Base-by-base conservation (phyloP, 2,888 invertebrate species). In the Caenorhabditis imperialis region DNA sequence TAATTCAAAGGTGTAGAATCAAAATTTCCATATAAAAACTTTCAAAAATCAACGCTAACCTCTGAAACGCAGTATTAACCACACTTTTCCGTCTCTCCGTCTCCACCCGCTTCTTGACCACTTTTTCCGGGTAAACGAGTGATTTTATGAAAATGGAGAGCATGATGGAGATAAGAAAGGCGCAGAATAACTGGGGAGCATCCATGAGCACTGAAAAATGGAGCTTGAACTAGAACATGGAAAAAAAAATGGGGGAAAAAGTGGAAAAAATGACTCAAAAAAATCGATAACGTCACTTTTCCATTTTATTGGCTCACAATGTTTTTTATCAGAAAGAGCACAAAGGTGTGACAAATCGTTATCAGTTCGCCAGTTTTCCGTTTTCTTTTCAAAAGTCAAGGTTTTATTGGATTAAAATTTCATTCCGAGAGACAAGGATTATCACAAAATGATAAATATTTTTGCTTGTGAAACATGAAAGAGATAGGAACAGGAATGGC, bases 151-250 rank as follows among this genome's bases (percentile, higher is more conserved):
- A 38, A 10, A 69, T 20, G 8, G 42, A 71, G 6, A 50, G 18
- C 48, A 60, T 62, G 7, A 61, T 54, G 3, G 61, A 38, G 25
- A 72, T n/a, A 4, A 72, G 18, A 5, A 62, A 0, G 3, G 23
- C 57, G 30, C 71, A 72, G 30, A 61, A 72, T 18, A 72, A 14
- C 35, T 72, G 71, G 12, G 30, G 27, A 6, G 38, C 18, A 10
- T 72, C 71, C 40, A 71, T 33, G n/a, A n/a, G n/a, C n/a, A n/a
- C n/a, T n/a, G n/a, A n/a, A n/a, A n/a, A n/a, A n/a, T n/a, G n/a
- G n/a, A n/a, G n/a, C n/a, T n/a, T n/a, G 23, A 18, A 42, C 27
- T 14, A 27, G 16, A 25, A 38, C 7, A 23, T 8, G 14, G 40
- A 16, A 27, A 22, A 27, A 30, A n/a, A 14, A 23, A 40, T 42